Conservation (phyloP, 2,888 invertebrate species). For the Coleophora flavipennella region DNA sequence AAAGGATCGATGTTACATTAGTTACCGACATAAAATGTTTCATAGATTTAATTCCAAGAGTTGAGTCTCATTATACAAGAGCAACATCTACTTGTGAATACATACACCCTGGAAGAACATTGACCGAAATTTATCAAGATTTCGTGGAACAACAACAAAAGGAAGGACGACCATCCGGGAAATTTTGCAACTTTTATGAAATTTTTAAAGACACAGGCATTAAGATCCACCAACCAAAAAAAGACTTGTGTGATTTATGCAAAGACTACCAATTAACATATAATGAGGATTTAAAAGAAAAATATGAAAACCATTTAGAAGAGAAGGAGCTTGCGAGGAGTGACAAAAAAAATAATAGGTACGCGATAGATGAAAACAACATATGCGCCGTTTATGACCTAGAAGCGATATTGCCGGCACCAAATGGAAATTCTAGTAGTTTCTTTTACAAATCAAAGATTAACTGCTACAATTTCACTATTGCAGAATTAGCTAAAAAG, state of each 20-base stretch:
- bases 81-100: constrained; percentile 7
- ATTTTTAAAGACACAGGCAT: constrained; percentile 8
- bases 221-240: constrained; percentile 10
- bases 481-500: constrained; percentile 18
- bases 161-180: constrained; percentile 4
- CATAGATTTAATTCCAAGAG: constrained; percentile 1
- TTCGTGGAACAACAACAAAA: constrained; percentile 6
- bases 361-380: constrained; percentile 2
- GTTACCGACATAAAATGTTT: neutral
- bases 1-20: neutral
- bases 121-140: constrained; percentile 10
- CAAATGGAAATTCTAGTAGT: constrained; percentile 13
- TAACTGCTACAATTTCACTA: constrained; percentile 21
- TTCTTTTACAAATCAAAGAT: constrained; percentile 21
- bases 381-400: constrained; percentile 17
- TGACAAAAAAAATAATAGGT: constrained; percentile 1
- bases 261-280: constrained; percentile 1
- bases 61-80: constrained; percentile 2
- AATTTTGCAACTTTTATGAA: constrained; percentile 7
- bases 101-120: constrained; percentile 10
- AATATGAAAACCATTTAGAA: constrained; percentile 4
- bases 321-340: neutral
- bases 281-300: constrained; percentile 2
- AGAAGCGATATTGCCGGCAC: constrained; percentile 16
- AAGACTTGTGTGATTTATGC: constrained; percentile 16